These are phyloP conservation scores for Anagyrus pseudococci DNA, from an alignment of 2,888 invertebrate species.

Conservation along the genomic window DNA sequence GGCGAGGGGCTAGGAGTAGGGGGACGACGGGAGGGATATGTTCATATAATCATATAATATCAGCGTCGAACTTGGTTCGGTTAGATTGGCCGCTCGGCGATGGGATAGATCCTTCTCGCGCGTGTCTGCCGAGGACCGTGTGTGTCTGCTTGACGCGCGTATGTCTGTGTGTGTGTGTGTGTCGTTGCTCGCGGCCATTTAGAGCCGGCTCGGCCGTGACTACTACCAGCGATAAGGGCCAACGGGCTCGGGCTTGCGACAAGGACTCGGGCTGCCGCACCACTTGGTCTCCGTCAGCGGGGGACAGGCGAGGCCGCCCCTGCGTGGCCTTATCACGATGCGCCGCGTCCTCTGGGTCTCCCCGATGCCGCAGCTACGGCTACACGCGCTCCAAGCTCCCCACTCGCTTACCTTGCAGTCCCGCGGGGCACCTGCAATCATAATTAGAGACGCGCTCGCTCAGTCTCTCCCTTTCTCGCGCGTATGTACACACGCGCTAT, in stretches of 20 bases:
- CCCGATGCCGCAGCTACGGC: slow-evolving; percentile 88
- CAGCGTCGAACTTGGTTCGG: no score
- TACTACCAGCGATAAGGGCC: slow-evolving; percentile 21
- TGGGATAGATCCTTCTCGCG: no score
- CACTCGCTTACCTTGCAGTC: slow-evolving; percentile 87
- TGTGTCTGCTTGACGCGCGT: no score
- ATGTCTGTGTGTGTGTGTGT: no score
- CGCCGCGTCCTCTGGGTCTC: slow-evolving; percentile 82
- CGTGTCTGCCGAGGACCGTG: no score
- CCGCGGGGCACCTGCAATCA: slow-evolving; percentile 69
- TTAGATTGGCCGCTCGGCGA: no score
- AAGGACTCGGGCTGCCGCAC: slow-evolving; percentile 81
- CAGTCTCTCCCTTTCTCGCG: neutral
- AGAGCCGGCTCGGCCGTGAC: neutral
- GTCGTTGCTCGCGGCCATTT: no score
- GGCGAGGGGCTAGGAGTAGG: no score
- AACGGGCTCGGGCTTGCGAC: slow-evolving; percentile 53
- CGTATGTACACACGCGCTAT: no score
- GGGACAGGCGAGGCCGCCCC: slow-evolving; percentile 84
- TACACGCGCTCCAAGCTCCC: slow-evolving; percentile 88
- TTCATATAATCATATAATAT: no score
- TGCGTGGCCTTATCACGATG: slow-evolving; percentile 77
- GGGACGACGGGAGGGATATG: no score
- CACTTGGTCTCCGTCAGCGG: slow-evolving; percentile 85
- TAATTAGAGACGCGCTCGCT: neutral